A percentile compares a stretch with the other conserved stretches of the same genome.
phyloP scores from a whole-genome alignment of 2,113 vertebrate genomes.

The Neolamprologus falcicula region DNA sequence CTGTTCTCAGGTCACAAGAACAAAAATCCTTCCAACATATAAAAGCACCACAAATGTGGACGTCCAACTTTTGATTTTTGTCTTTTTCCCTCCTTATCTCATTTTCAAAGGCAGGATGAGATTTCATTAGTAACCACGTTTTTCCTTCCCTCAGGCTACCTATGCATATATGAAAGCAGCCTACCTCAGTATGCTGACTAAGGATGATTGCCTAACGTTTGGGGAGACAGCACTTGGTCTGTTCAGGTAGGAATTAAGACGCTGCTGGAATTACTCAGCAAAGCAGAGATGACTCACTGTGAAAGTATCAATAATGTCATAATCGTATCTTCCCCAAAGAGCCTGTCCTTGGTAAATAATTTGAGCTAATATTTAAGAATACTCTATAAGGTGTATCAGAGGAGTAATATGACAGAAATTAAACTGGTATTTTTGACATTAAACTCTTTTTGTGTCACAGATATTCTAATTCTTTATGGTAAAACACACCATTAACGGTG shows the following conservation, averaged over 20 bases:
- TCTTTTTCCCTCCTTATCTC: not conserved
- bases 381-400: not conserved
- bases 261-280: not conserved
- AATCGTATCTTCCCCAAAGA: not conserved
- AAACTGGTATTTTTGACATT: not conserved
- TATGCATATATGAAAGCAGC: conserved; percentile 97
- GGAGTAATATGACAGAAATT: not conserved
- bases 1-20: not conserved
- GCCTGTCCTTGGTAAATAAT: not conserved
- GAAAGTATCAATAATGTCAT: not conserved
- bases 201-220: conserved; percentile 86
- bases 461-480: not conserved
- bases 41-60: not conserved
- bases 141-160: conserved; percentile 76
- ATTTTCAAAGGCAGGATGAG: not conserved
- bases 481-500: not conserved
- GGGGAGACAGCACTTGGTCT: conserved; percentile 81
- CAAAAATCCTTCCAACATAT: not conserved
- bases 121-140: not conserved
- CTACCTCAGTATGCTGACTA: conserved; percentile 93
- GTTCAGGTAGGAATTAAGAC: conserved; percentile 78
- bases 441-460: not conserved
- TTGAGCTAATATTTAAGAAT: not conserved
- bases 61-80: not conserved
- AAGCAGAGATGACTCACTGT: not conserved